Base-by-base conservation (phyloP, 1,140 invertebrate species). In the Heliconius melpomene region DNA sequence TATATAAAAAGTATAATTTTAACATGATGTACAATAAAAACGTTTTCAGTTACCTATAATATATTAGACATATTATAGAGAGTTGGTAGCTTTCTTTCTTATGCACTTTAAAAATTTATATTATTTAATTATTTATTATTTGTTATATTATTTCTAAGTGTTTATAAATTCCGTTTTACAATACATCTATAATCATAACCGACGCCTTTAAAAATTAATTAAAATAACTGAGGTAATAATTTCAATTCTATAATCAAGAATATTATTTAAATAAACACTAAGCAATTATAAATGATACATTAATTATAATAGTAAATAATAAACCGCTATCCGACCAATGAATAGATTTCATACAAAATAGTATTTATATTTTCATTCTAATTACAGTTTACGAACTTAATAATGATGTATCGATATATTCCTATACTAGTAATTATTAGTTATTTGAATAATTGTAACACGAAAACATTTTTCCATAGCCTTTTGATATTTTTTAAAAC, bases 221-320 rank as follows among this genome's bases (percentile, higher is more conserved):
- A 23, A 23, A 60, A 9, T 20, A 23, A 60, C 8, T 2, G 8
- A 60, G 3, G 7, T 60, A 60, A 9, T 3, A 9, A 60, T 60
- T 60, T 60, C 20, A 60, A 60, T 1, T n/a, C 0, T 60, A 9
- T 60, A 60, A 60, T 3, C 20, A 66, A 26, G 16, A 11, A 9
- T 66, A 29, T 26, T 66, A 66, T 66, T 66, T 66, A 29, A 66
- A 66, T 29, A 23, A 66, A 66, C 23, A 66, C 60, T 66, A 66
- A 29, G 9, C 23, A 66, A 66, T 66, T 66, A 66, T 66, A 26
- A 66, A 66, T 29, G 23, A 66, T 26, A 66, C 23, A 66, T 66
- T 16, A 26, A 66, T 66, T 66, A 66, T 26, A 66, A 66, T 5
- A 66, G 60, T 66, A 66, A 66, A 66, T 66, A 29, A 26, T 66